These are phyloP conservation scores for Picus viridis DNA, from an alignment of 2,797 vertebrate species.

Conservation along the genomic window DNA sequence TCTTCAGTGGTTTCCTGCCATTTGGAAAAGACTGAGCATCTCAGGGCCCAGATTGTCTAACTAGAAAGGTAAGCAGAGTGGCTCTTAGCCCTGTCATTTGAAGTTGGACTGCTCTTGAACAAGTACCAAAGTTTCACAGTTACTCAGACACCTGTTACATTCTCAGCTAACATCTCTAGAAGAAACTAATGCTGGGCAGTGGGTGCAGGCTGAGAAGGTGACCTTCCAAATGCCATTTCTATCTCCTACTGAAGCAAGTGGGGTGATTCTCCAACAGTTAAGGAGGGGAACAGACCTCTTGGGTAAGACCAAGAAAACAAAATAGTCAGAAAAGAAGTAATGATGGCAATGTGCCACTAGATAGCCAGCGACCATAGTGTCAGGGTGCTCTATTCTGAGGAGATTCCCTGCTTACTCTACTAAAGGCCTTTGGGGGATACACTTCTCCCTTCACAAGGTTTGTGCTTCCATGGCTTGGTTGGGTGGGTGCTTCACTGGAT, in stretches of 20 bases:
- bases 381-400: background rate
- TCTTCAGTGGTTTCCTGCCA: background rate
- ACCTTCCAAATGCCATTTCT: background rate
- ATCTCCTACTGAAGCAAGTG: background rate
- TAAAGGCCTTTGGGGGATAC: background rate
- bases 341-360: background rate
- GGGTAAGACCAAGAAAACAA: background rate
- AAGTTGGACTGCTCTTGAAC: background rate
- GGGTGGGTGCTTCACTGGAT: too few relatives aligned
- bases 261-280: background rate
- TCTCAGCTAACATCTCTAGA: background rate
- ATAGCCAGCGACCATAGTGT: background rate
- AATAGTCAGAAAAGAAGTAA: background rate
- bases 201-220: background rate
- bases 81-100: background rate
- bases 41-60: background rate
- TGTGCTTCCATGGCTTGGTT: background rate
- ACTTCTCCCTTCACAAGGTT: background rate
- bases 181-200: background rate
- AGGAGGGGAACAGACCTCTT: background rate
- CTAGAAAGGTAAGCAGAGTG: background rate
- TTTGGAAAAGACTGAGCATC: background rate
- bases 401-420: background rate
- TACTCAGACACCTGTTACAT: background rate
- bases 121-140: background rate